Evolutionary conservation across 1,140 invertebrate genomes (phyloP), one percentile per base, ranked within the genome.

Genomic region (Lucilia sericata): DNA sequence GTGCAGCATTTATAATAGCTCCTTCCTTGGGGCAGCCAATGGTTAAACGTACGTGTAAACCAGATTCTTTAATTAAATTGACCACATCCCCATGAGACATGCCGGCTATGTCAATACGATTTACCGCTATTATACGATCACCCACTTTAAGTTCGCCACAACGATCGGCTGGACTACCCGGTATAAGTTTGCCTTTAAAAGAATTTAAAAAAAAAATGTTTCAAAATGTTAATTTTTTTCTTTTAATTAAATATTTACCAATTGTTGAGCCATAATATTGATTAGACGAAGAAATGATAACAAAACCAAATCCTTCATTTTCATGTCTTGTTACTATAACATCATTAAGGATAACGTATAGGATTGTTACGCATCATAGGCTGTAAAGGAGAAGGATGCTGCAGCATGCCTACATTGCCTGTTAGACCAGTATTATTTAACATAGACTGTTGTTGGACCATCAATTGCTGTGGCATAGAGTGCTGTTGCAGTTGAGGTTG

Each of bases 251-350:
- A 60, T 0, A 65, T 82, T 74, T 93, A 96, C 98, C 98, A 89
- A 99, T 99, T 47, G 97, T 98, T 2, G 97, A 97, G 49, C 97
- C 97, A 84, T 91, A 91, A 30, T 86, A n/a, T n/a, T 91, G 90
- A 85, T 98, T 98, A 1, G 98, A 96, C 13, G 98, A 99, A 0
- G 98, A 99, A 87, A 99, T 99, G 82, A 99, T 99, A 25, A 99
- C 98, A 92, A 99, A 99, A 21, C 98, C 99, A 92, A 99, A 99
- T 12, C 98, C 98, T 92, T 99, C 98, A 84, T 96, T 97, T 87
- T 99, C 97, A 90, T 95, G 94, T 82, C 98, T 93, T 60, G 95
- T 96, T 0, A 99, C 96, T 12, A 96, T 95, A 13, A 98, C 96
- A 89, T 98, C 96, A 87, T 98, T n/a, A 97, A 0, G 95, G 93